These are phyloP conservation scores for Chelonus insularis DNA, from an alignment of 1,140 invertebrate genomes.

Conservation along the genomic window DNA sequence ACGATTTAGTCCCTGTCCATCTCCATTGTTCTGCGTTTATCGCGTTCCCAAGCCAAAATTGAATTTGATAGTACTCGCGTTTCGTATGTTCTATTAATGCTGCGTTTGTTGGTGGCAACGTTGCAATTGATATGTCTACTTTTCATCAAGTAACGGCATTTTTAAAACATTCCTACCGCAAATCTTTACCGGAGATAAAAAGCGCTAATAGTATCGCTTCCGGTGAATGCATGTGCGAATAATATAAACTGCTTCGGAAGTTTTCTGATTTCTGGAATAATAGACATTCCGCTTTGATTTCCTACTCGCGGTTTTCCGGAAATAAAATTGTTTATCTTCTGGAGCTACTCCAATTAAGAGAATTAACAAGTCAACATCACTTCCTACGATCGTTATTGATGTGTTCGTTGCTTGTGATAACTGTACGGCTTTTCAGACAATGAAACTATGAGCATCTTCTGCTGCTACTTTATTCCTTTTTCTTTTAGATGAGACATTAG, in stretches of 20 bases:
- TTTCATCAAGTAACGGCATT: not conserved
- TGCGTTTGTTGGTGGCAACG: not conserved
- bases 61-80: not conserved
- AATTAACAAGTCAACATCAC: constrained; percentile 12
- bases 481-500: not conserved
- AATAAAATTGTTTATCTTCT: not conserved
- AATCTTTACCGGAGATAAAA: not conserved
- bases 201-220: constrained; percentile 1
- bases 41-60: not conserved
- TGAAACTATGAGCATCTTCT: constrained; percentile 10
- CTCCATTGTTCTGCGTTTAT: not conserved
- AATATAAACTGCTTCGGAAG: not conserved
- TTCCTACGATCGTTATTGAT: not conserved
- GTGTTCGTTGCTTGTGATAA: not conserved
- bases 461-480: not conserved
- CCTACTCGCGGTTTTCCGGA: not conserved
- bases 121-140: too few species aligned
- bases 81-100: not conserved
- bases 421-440: constrained; percentile 3
- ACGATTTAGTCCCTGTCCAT: not conserved
- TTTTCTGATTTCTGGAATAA: not conserved
- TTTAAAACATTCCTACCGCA: too few species aligned
- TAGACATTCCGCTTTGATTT: not conserved
- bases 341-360: not conserved
- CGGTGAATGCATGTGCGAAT: not conserved